These are phyloP conservation scores for Darevskia mixta DNA, from an alignment of 2,797 vertebrate species.

Conservation along the genomic window DNA sequence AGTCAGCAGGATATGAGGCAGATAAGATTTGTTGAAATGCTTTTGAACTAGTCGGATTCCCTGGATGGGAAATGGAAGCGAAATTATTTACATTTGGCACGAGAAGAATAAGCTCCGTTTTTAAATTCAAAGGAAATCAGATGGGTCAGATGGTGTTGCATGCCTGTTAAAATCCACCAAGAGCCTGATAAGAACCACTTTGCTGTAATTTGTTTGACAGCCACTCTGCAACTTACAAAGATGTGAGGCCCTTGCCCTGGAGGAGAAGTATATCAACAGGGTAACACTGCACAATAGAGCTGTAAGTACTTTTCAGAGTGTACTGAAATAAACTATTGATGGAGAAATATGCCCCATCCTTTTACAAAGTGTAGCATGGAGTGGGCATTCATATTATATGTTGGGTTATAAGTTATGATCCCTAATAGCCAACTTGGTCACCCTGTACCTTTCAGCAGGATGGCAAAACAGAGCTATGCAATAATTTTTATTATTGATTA, in stretches of 20 bases:
- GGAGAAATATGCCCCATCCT: not conserved
- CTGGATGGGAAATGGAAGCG: slow-evolving; percentile 78
- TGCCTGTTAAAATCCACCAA: slow-evolving; percentile 75
- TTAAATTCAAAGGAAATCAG: slow-evolving; percentile 82
- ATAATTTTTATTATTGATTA: no score
- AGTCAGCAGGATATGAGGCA: slow-evolving; percentile 82
- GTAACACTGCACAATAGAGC: slow-evolving; percentile 27
- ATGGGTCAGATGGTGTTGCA: slow-evolving; percentile 72
- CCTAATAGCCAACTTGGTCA: not conserved
- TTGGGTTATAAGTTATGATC: not conserved
- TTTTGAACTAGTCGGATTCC: slow-evolving; percentile 80
- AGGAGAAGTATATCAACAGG: slow-evolving; percentile 52
- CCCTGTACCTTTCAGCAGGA: not conserved
- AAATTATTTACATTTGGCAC: slow-evolving; percentile 82
- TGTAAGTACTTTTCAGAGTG: not conserved
- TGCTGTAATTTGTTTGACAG: slow-evolving; percentile 74
- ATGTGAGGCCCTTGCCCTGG: slow-evolving; percentile 44
- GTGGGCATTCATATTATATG: not conserved
- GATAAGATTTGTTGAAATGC: slow-evolving; percentile 81
- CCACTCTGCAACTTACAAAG: slow-evolving; percentile 68
- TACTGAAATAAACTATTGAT: not conserved
- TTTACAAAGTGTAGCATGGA: not conserved
- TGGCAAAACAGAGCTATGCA: not conserved
- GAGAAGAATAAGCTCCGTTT: slow-evolving; percentile 81
- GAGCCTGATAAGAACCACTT: slow-evolving; percentile 75